Conservation (phyloP, 1,140 invertebrate genomes). For the Zaprionus africanus region DNA sequence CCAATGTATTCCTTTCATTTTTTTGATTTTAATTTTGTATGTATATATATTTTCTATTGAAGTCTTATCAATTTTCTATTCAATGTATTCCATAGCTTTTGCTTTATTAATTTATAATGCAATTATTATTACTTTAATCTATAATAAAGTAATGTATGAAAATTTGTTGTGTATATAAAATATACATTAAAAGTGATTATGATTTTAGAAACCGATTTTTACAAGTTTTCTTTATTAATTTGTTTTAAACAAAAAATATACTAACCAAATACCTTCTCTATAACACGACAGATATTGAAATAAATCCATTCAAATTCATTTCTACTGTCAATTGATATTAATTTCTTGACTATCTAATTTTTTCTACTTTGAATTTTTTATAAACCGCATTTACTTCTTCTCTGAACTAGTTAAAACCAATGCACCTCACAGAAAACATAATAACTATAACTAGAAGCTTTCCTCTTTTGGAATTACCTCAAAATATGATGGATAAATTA, state of each 20-base stretch:
- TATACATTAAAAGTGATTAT: conserved; percentile 79
- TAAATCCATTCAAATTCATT: neutral
- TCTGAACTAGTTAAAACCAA: conserved; percentile 25
- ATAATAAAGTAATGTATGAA: conserved; percentile 70
- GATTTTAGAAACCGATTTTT: conserved; percentile 48
- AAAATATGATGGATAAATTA: conserved; percentile 5
- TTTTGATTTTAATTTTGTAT: conserved; percentile 46
- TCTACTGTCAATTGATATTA: neutral
- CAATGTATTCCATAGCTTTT: conserved; percentile 63
- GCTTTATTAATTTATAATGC: conserved; percentile 79
- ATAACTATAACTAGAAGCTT: neutral
- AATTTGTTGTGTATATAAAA: conserved; percentile 81
- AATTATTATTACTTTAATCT: conserved; percentile 72
- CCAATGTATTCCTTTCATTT: conserved; percentile 51
- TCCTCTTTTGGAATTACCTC: conserved; percentile 13
- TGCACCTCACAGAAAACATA: conserved; percentile 8
- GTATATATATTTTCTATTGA: conserved; percentile 42
- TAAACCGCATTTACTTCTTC: neutral
- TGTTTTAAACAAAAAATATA: neutral
- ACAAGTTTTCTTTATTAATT: conserved; percentile 22
- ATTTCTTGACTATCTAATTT: neutral
- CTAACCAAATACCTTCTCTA: neutral
- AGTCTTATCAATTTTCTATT: conserved; percentile 53
- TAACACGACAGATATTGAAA: neutral
- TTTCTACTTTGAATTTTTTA: neutral